These are phyloP conservation scores for Steatornis caripensis DNA, from an alignment of 2,113 vertebrate genomes.

Conservation along the genomic window DNA sequence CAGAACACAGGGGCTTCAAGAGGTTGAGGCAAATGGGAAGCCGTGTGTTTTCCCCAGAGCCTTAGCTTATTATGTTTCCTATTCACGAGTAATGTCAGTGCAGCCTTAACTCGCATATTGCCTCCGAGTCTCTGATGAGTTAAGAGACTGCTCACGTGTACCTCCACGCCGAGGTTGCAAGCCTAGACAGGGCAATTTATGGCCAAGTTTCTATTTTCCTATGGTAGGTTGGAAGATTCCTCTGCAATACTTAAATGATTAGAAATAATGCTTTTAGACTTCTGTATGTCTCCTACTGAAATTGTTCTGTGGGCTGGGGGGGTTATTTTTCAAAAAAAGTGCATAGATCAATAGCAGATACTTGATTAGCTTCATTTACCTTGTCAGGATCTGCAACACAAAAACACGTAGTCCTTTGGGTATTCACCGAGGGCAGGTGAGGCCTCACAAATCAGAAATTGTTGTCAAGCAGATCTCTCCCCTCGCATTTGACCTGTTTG, in stretches of 20 bases:
- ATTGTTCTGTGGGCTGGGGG: neutral
- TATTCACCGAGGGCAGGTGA: neutral
- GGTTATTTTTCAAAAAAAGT: neutral
- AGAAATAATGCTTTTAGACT: neutral
- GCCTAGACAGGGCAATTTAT: conserved; percentile 12
- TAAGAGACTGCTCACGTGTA: neutral
- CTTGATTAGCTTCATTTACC: neutral
- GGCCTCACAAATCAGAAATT: neutral
- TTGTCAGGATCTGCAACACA: neutral
- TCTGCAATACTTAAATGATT: neutral
- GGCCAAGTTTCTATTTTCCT: conserved; percentile 52
- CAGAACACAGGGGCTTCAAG: neutral
- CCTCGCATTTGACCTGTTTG: neutral
- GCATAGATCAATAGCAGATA: neutral
- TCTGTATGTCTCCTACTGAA: neutral
- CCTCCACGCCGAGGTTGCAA: conserved; percentile 10
- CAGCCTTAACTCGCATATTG: neutral
- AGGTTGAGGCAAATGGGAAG: neutral
- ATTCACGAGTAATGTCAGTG: neutral
- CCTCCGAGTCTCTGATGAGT: neutral
- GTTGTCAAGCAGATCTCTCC: neutral
- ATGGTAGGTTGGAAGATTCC: neutral
- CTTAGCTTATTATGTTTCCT: neutral
- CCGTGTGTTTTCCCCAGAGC: neutral
- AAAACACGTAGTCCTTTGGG: neutral